Percentiles rank a stretch among this genome's conserved stretches.
phyloP scores from a whole-genome alignment of 2,797 vertebrate genomes.

The Hydrocynus forskahlii region DNA sequence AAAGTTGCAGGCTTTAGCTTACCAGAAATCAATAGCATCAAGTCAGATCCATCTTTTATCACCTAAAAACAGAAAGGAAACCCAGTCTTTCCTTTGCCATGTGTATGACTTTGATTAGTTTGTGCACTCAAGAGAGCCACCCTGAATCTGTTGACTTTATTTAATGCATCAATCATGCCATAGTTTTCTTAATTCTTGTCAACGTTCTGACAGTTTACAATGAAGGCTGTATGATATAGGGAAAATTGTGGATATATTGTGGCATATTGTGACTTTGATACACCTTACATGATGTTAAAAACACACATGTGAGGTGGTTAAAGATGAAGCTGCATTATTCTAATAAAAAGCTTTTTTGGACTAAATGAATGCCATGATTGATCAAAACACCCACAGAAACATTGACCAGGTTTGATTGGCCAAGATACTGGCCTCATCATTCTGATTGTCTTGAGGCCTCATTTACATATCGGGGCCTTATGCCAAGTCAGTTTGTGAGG shows the following conservation, averaged over 20 bases:
- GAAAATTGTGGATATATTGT: too few relatives aligned
- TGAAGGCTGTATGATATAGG: too few relatives aligned
- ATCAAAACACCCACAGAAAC: too few relatives aligned
- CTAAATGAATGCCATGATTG: too few relatives aligned
- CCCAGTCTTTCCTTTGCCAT: slow-evolving; percentile 19
- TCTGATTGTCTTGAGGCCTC: slow-evolving; percentile 16
- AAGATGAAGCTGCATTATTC: too few relatives aligned
- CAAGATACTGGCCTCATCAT: not conserved
- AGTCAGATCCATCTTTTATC: slow-evolving; percentile 49
- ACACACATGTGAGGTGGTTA: too few relatives aligned
- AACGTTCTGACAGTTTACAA: not conserved
- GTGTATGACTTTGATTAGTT: not conserved
- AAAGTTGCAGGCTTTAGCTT: slow-evolving; percentile 52
- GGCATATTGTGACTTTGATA: too few relatives aligned
- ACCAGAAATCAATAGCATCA: slow-evolving; percentile 55
- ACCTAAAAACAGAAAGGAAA: slow-evolving; percentile 36
- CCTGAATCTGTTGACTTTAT: not conserved
- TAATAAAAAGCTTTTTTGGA: too few relatives aligned
- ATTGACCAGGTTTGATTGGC: too few relatives aligned
- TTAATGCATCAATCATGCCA: not conserved
- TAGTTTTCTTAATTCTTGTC: not conserved
- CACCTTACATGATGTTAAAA: too few relatives aligned
- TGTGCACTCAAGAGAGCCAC: not conserved
- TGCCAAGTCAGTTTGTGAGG: too few relatives aligned
- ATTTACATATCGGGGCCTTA: too few relatives aligned